Evolutionary conservation across 2,888 invertebrate genomes (phyloP).

Genomic region (Diarsia rubi): DNA sequence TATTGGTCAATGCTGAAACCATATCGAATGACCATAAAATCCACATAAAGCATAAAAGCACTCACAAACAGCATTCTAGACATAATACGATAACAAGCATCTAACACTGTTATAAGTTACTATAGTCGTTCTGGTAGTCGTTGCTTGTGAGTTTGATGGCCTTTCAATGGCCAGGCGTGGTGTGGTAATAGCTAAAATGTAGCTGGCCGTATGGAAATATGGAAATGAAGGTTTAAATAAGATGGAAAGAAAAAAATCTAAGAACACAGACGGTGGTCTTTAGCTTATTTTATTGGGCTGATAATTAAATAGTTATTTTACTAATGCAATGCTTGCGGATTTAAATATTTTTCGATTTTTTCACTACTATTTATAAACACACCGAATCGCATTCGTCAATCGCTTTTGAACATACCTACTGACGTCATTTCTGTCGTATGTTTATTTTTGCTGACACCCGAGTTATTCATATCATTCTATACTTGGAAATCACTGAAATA

Average conservation of each 20-base stretch:
- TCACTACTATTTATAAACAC: background rate
- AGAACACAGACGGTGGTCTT: background rate
- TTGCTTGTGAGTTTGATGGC: constrained; percentile 35
- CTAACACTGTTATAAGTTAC: constrained; percentile 36
- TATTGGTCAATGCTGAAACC: constrained; percentile 28
- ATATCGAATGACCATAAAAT: constrained; percentile 30
- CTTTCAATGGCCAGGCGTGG: constrained; percentile 31
- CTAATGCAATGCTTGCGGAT: background rate
- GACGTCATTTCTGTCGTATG: background rate
- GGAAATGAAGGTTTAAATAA: background rate
- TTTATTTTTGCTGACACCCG: constrained; percentile 21
- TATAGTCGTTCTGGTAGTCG: constrained; percentile 17
- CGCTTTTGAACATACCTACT: background rate
- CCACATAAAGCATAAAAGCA: constrained; percentile 32
- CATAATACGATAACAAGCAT: constrained; percentile 40
- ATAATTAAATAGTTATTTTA: background rate
- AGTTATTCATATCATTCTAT: constrained; percentile 32
- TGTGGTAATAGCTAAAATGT: constrained; percentile 11
- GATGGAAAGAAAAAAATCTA: background rate
- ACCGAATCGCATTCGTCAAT: background rate
- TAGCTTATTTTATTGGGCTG: background rate
- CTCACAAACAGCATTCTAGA: constrained; percentile 17
- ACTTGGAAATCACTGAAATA: constrained; percentile 15
- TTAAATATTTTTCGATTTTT: background rate
- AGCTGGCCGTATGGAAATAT: constrained; percentile 8